Percentiles rank a stretch among this genome's conserved stretches.
Conservation (phyloP, 2,113 vertebrate genomes). For the Porphyrio hochstetteri region DNA sequence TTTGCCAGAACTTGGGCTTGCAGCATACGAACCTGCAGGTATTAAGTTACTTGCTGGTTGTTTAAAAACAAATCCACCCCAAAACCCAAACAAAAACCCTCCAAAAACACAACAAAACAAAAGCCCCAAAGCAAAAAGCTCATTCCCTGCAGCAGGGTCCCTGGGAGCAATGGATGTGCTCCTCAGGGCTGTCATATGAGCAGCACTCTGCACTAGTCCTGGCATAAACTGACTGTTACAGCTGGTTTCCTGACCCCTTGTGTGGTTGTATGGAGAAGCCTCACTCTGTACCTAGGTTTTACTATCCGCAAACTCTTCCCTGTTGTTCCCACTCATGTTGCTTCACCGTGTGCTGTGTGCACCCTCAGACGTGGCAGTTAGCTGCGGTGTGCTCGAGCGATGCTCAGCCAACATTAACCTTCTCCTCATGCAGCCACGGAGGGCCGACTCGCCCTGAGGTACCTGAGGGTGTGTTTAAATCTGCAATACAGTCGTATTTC, state of each 20-base stretch:
- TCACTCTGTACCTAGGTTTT: neutral
- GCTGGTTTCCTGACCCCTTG: too few relatives aligned
- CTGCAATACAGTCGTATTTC: neutral
- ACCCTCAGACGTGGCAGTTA: neutral
- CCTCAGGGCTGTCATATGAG: neutral
- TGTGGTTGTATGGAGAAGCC: neutral
- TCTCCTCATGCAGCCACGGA: neutral
- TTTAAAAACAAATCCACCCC: too few relatives aligned
- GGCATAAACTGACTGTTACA: too few relatives aligned
- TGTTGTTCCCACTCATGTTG: neutral
- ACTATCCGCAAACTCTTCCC: neutral
- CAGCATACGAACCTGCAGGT: neutral
- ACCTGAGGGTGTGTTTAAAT: neutral
- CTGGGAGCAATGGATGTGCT: neutral
- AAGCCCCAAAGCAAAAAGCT: neutral
- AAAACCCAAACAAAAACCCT: too few relatives aligned
- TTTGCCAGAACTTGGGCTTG: neutral
- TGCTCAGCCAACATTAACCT: fast-evolving
- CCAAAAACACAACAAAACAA: too few relatives aligned
- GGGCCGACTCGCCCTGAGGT: neutral
- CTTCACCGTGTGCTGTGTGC: neutral
- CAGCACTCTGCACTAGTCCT: neutral
- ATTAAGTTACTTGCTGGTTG: neutral
- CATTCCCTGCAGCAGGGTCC: neutral
- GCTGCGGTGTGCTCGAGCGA: neutral